These are phyloP conservation scores for Triplophysa rosa DNA, from an alignment of 2,113 vertebrate species.

Conservation along the genomic window DNA sequence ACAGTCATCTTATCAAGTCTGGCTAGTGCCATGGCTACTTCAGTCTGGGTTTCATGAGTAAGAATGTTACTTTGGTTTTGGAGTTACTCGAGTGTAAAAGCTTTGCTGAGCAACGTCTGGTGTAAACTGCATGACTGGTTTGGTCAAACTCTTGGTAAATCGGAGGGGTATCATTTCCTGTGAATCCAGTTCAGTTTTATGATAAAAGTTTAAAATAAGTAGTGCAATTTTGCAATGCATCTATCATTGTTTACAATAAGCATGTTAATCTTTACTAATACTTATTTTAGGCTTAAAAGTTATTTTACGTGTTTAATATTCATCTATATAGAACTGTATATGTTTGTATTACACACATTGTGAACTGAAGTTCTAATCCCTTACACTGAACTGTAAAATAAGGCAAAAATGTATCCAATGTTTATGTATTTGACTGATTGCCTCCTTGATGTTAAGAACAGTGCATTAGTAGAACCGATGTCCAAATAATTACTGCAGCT, in stretches of 20 bases:
- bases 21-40: slow-evolving; percentile 19
- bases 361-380: not conserved
- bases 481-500: slow-evolving; percentile 10
- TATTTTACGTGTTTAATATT: not conserved
- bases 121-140: slow-evolving; percentile 40
- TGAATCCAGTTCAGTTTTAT: not conserved
- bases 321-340: not conserved
- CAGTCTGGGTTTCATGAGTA: slow-evolving; percentile 23
- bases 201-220: not conserved
- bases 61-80: slow-evolving; percentile 12
- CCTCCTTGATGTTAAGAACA: not conserved
- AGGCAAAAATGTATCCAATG: not conserved
- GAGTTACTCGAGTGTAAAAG: slow-evolving; percentile 37
- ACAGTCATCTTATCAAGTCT: slow-evolving; percentile 1
- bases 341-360: not conserved
- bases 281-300: not conserved
- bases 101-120: not conserved
- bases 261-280: not conserved
- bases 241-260: not conserved
- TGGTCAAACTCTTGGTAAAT: slow-evolving; percentile 33
- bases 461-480: not conserved
- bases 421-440: not conserved
- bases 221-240: not conserved
- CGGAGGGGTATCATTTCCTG: slow-evolving; percentile 9
- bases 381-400: not conserved